A percentile compares a stretch with the other conserved stretches of the same genome.
These are phyloP conservation scores for Sturmia bella DNA, from an alignment of 2,888 invertebrate genomes.

Conservation along the genomic window DNA sequence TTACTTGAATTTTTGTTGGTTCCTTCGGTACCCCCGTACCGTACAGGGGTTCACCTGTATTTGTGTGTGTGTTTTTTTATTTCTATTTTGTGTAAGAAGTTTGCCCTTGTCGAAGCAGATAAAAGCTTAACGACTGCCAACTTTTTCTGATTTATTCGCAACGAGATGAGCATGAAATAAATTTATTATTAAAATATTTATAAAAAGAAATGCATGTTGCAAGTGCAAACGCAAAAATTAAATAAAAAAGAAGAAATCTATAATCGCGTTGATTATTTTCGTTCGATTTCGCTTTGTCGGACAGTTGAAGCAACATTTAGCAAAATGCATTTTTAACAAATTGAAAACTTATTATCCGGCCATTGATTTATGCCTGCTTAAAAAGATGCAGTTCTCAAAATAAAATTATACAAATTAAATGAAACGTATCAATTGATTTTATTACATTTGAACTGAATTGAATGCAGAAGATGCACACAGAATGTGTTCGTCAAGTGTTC, in stretches of 20 bases:
- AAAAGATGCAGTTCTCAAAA: constrained; percentile 38
- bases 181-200: constrained; percentile 14
- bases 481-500: constrained; percentile 50
- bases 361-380: constrained; percentile 50
- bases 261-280: not conserved
- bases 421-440: constrained; percentile 61
- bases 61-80: too few species aligned
- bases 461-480: constrained; percentile 47
- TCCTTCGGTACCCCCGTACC: too few species aligned
- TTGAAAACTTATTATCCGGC: constrained; percentile 48
- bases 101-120: not conserved
- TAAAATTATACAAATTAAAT: constrained; percentile 59
- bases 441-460: constrained; percentile 32
- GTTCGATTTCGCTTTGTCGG: constrained; percentile 16
- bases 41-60: too few species aligned
- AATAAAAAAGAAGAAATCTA: not conserved
- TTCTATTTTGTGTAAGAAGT: too few species aligned
- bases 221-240: too few species aligned
- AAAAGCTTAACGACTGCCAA: constrained; percentile 14
- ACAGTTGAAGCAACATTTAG: constrained; percentile 54
- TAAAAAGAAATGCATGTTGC: not conserved
- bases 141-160: constrained; percentile 3
- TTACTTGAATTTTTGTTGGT: too few species aligned
- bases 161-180: constrained; percentile 22
- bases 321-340: constrained; percentile 50